These are phyloP conservation scores for Melanotaenia nigrans DNA, from an alignment of 2,797 vertebrate species.

Conservation along the genomic window DNA sequence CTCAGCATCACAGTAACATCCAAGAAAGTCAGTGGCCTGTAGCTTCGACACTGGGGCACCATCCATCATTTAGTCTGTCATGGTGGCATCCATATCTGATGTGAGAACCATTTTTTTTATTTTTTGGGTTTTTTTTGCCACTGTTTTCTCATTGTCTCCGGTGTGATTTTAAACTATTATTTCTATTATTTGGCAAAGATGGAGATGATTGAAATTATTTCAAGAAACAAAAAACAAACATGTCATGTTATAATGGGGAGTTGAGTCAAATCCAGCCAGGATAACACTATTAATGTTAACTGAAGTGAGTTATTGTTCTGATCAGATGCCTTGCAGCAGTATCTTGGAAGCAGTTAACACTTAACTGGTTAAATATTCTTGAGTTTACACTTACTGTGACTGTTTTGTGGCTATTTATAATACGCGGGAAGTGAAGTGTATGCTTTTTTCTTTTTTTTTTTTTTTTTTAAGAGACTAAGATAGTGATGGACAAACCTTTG, in stretches of 20 bases:
- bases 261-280: conserved; percentile 33
- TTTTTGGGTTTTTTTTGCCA: conserved; percentile 8
- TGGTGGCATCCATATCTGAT: conserved; percentile 52
- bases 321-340: conserved; percentile 30
- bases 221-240: conserved; percentile 26
- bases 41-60: conserved; percentile 63
- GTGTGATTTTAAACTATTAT: conserved; percentile 20
- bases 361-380: conserved; percentile 28
- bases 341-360: conserved; percentile 41
- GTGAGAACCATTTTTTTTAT: conserved; percentile 21
- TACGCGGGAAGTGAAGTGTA: conserved; percentile 1
- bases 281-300: conserved; percentile 43
- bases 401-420: conserved; percentile 10
- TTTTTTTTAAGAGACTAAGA: background rate
- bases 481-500: conserved; percentile 89
- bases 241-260: conserved; percentile 9
- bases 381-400: conserved; percentile 14
- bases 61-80: conserved; percentile 71
- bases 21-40: conserved; percentile 66
- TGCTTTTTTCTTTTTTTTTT: background rate
- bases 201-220: conserved; percentile 16
- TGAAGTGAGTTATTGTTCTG: conserved; percentile 50
- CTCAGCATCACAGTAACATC: conserved; percentile 64
- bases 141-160: background rate
- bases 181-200: conserved; percentile 21